These are phyloP conservation scores for Halictus quadricinctus DNA, from an alignment of 2,888 invertebrate species.

Conservation along the genomic window DNA sequence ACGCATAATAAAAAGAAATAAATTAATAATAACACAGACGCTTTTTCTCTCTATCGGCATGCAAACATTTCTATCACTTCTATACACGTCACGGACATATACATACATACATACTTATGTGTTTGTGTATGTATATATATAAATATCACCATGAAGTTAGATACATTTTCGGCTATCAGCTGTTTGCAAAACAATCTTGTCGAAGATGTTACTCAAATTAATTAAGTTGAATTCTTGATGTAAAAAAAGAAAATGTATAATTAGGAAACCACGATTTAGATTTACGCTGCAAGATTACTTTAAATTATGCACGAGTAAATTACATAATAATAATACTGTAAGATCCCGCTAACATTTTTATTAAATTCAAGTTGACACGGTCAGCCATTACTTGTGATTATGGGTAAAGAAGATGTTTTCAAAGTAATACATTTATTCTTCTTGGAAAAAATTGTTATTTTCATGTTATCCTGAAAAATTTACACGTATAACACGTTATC, in stretches of 20 bases:
- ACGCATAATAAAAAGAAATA: conserved; percentile 39
- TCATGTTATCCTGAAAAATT: not conserved
- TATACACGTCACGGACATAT: conserved; percentile 42
- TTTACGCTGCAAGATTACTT: not conserved
- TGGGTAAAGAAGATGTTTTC: conserved; percentile 51
- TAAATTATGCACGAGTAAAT: not conserved
- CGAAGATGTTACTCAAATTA: not conserved
- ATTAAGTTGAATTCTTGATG: not conserved
- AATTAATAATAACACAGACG: conserved; percentile 17
- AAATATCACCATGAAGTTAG: conserved; percentile 12
- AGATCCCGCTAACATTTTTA: not conserved
- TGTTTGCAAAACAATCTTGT: conserved; percentile 41
- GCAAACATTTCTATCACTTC: conserved; percentile 58
- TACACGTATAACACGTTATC: not conserved
- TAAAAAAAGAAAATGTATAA: conserved; percentile 11
- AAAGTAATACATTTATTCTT: conserved; percentile 48
- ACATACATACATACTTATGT: too few species aligned
- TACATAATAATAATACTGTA: not conserved
- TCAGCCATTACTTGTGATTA: conserved; percentile 15
- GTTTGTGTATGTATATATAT: too few species aligned
- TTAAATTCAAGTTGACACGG: not conserved
- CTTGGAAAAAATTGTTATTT: not conserved
- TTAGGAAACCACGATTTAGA: not conserved
- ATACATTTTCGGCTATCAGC: conserved; percentile 34
- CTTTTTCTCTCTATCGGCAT: conserved; percentile 26